Conservation (phyloP, 2,797 vertebrate genomes). For the Melanotaenia trifasciata region DNA sequence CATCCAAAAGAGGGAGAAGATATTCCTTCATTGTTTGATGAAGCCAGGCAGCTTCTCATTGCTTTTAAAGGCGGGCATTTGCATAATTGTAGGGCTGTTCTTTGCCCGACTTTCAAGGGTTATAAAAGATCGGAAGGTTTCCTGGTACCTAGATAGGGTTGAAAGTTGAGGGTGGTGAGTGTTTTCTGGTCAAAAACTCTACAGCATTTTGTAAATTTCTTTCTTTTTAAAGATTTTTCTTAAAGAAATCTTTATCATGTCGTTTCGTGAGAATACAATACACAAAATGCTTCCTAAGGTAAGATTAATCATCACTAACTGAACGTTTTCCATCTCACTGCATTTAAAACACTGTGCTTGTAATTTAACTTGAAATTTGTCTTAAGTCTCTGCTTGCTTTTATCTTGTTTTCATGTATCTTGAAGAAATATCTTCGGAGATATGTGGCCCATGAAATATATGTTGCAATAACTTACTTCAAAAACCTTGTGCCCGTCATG, state of each 20-base stretch:
- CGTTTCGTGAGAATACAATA: constrained; percentile 23
- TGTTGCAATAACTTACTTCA: constrained; percentile 84
- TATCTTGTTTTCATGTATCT: constrained; percentile 3
- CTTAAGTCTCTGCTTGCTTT: background rate
- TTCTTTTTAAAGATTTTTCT: background rate
- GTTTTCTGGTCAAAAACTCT: background rate
- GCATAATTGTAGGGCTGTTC: constrained; percentile 15
- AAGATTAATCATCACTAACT: constrained; percentile 25
- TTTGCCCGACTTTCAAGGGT: constrained; percentile 36
- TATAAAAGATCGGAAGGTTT: constrained; percentile 47
- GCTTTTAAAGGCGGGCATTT: constrained; percentile 42
- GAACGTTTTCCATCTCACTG: background rate
- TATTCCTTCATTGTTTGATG: constrained; percentile 19
- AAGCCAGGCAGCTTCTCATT: background rate
- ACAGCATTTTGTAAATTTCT: background rate
- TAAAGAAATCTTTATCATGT: constrained; percentile 40
- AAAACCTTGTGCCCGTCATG: constrained; percentile 88
- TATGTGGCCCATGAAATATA: constrained; percentile 87
- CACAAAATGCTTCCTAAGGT: constrained; percentile 80
- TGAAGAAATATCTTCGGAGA: constrained; percentile 85
- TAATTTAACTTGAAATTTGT: background rate
- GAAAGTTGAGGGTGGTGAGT: background rate
- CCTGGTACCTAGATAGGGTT: constrained; percentile 27
- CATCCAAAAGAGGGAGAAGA: background rate
- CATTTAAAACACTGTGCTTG: background rate